Evolutionary conservation across 2,888 invertebrate species (phyloP), one percentile per base, ranked within the genome.

Genomic region (Sinodicranocentrus sp.): DNA sequence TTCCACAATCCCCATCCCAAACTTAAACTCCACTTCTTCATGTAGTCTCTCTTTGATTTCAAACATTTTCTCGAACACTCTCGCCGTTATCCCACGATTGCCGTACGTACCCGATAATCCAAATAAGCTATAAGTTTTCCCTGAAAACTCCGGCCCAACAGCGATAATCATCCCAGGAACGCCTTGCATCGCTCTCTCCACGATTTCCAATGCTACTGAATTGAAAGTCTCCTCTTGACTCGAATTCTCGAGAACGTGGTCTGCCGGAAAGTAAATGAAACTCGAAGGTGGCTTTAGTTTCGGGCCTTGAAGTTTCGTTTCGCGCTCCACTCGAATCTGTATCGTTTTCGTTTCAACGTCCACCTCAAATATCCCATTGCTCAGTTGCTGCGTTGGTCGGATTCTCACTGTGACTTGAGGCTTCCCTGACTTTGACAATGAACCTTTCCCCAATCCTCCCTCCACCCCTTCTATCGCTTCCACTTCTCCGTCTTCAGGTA

Each of bases 121-220:
- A 67, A 88, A 88, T 8, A 88, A 76, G n/a, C 86, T 84, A 59
- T 84, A 87, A 28, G 77, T 78, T 70, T 88, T 88, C 8, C 88
- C 88, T n/a, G 88, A 86, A n/a, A 61, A 44, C 65, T 87, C 85
- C 0, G 88, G 82, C 10, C 88, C 88, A 52, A 88, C 71, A 8
- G 82, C 67, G 0, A 88, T 39, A 65, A 88, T 71, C 39, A 86
- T 68, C 28, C 84, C 87, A 15, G 87, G 84, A 6, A 84, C 43
- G 0, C 88, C 88, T 10, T 84, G 65, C 84, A 88, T 84, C 0
- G 87, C 88, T 21, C 86, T 88, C 8, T 83, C 83, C 1, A 88
- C 82, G 0, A 88, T 39, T 48, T 88, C 87, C 0, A 72, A 44
- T 1, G 84, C 85, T 10, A 84, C 65, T 10, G 48, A 13, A 0